A percentile compares a stretch with the other conserved stretches of the same genome.
Evolutionary conservation across 1,140 invertebrate species (phyloP).

Genomic region (Microplitis mediator): DNA sequence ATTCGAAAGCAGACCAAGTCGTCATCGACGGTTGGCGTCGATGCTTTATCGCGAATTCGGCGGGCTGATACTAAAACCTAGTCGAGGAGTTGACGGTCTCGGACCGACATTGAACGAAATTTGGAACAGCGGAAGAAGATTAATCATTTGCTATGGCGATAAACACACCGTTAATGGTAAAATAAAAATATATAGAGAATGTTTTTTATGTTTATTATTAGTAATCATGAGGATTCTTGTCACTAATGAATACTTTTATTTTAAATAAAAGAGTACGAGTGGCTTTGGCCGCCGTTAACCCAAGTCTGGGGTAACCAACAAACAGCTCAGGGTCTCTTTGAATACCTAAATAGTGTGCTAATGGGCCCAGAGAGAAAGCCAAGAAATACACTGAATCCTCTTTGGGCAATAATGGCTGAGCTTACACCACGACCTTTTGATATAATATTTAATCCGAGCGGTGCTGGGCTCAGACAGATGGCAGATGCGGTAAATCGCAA

Average conservation of each 20-base stretch:
- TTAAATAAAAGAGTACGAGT: conserved; percentile 66
- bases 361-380: conserved; percentile 43
- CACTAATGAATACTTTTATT: not conserved
- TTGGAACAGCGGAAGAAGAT: conserved; percentile 65
- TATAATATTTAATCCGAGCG: conserved; percentile 67
- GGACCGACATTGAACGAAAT: conserved; percentile 70
- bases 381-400: conserved; percentile 60
- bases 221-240: not conserved
- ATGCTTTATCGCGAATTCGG: conserved; percentile 70
- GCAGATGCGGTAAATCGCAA: conserved; percentile 73
- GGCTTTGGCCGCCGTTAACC: conserved; percentile 73
- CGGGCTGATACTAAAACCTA: conserved; percentile 60
- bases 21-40: conserved; percentile 66
- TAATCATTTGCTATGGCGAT: conserved; percentile 72
- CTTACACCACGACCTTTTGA: conserved; percentile 75
- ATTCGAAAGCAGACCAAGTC: conserved; percentile 63
- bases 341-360: conserved; percentile 65
- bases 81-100: conserved; percentile 56
- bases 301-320: conserved; percentile 74
- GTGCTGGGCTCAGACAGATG: conserved; percentile 69
- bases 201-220: not conserved
- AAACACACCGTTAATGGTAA: conserved; percentile 64
- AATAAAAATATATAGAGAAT: not conserved
- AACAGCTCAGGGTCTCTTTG: conserved; percentile 60
- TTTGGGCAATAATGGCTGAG: conserved; percentile 83